A percentile compares a stretch with the other conserved stretches of the same genome.
phyloP scores from a whole-genome alignment of 2,113 vertebrate genomes.

The Marmota monax region DNA sequence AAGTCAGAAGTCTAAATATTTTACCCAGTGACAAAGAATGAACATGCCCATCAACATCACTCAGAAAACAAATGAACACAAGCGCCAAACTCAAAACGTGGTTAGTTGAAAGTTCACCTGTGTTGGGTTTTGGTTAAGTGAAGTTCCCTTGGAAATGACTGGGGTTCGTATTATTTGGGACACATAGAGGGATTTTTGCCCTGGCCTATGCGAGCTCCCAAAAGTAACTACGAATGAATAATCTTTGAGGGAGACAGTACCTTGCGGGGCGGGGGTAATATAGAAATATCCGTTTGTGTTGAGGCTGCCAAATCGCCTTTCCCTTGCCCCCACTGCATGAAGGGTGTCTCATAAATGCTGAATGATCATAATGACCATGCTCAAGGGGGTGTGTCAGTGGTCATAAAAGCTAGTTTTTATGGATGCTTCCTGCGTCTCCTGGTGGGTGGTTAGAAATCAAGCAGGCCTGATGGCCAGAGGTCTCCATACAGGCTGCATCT shows the following conservation, averaged over 20 bases:
- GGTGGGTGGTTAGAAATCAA: conserved; percentile 75
- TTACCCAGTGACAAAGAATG: not conserved
- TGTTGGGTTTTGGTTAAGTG: not conserved
- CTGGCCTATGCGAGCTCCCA: not conserved
- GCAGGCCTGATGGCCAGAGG: conserved; percentile 64
- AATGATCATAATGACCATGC: conserved; percentile 74
- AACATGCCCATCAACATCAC: not conserved
- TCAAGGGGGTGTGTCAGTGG: conserved; percentile 68
- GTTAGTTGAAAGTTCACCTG: not conserved
- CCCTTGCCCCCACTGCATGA: not conserved
- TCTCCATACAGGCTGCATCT: conserved; percentile 69
- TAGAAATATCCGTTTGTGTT: conserved; percentile 68
- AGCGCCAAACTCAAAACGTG: not conserved
- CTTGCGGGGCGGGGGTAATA: not conserved
- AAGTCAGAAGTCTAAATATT: not conserved
- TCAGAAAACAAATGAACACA: not conserved
- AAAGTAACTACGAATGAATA: conserved; percentile 40
- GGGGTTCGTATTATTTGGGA: not conserved
- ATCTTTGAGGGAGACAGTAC: conserved; percentile 40
- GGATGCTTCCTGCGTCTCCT: conserved; percentile 67
- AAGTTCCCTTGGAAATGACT: not conserved
- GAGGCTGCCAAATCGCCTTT: conserved; percentile 72
- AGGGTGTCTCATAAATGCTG: conserved; percentile 77
- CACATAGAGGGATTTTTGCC: not conserved
- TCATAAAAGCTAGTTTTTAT: conserved; percentile 80